Percentiles rank a stretch among this genome's conserved stretches.
phyloP scores from a whole-genome alignment of 1,140 invertebrate genomes.

The Mylabris phalerata region DNA sequence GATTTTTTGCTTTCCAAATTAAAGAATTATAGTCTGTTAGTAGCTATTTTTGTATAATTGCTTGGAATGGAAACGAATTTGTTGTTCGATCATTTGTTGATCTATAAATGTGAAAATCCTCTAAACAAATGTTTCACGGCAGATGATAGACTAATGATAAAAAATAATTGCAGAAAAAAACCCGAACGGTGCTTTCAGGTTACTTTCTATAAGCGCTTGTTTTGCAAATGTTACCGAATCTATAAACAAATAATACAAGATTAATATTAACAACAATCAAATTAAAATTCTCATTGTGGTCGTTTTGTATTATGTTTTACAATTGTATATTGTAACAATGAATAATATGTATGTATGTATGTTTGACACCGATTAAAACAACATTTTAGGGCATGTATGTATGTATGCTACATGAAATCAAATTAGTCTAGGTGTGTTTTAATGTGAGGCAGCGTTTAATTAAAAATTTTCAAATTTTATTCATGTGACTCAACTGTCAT shows the following conservation, averaged over 20 bases:
- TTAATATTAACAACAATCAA: not conserved
- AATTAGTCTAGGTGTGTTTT: not conserved
- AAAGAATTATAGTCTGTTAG: no score
- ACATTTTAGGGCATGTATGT: not conserved
- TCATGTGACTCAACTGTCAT: conserved; percentile 4
- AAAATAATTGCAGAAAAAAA: conserved; percentile 4
- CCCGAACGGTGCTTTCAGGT: conserved; percentile 14
- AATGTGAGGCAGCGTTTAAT: conserved; percentile 1
- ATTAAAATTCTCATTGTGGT: not conserved
- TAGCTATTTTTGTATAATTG: not conserved
- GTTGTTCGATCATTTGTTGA: conserved; percentile 2
- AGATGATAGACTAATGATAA: conserved; percentile 2
- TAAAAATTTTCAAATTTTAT: conserved; percentile 6
- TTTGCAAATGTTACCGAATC: conserved; percentile 14
- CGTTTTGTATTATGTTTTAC: not conserved
- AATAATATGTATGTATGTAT: not conserved
- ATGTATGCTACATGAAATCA: not conserved
- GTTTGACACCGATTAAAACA: not conserved
- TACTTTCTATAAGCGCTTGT: conserved; percentile 14
- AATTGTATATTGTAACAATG: not conserved
- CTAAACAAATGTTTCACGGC: not conserved
- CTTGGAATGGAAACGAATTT: not conserved
- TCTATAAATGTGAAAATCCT: not conserved
- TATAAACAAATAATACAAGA: not conserved
- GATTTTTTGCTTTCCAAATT: no score